Evolutionary conservation across 2,888 invertebrate genomes (phyloP).

Genomic region (Epirrita christyi): DNA sequence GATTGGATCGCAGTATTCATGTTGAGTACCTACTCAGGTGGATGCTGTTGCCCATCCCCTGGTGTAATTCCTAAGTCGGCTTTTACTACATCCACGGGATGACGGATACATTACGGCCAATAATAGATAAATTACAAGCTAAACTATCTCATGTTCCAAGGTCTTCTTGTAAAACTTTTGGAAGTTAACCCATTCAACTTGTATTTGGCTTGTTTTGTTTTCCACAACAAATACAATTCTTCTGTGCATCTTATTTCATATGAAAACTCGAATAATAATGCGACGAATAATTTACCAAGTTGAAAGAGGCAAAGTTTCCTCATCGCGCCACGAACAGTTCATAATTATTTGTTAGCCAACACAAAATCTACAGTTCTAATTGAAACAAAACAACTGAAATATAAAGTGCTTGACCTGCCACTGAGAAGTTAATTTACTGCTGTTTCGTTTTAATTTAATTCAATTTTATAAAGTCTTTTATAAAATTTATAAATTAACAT

Average conservation of each 20-base stretch:
- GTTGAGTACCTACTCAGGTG: too few species aligned
- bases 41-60: too few species aligned
- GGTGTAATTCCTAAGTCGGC: too few species aligned
- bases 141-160: too few species aligned
- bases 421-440: conserved; percentile 51
- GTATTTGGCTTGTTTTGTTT: conserved; percentile 2
- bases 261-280: conserved; percentile 36
- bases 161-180: too few species aligned
- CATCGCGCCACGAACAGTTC: conserved; percentile 67
- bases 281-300: conserved; percentile 54
- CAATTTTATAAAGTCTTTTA: conserved; percentile 10
- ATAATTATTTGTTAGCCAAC: conserved; percentile 72
- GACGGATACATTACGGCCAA: too few species aligned
- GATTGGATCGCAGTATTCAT: too few species aligned
- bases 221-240: neutral
- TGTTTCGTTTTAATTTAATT: conserved; percentile 31
- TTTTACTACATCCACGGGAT: too few species aligned
- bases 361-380: conserved; percentile 65
- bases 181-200: too few species aligned
- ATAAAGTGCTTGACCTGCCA: conserved; percentile 62
- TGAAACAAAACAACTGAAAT: conserved; percentile 70
- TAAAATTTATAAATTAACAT: too few species aligned
- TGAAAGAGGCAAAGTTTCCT: conserved; percentile 66
- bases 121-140: too few species aligned
- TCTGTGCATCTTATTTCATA: conserved; percentile 23